phyloP scores from a whole-genome alignment of 2,797 vertebrate genomes.

The Moxostoma hubbsi region DNA sequence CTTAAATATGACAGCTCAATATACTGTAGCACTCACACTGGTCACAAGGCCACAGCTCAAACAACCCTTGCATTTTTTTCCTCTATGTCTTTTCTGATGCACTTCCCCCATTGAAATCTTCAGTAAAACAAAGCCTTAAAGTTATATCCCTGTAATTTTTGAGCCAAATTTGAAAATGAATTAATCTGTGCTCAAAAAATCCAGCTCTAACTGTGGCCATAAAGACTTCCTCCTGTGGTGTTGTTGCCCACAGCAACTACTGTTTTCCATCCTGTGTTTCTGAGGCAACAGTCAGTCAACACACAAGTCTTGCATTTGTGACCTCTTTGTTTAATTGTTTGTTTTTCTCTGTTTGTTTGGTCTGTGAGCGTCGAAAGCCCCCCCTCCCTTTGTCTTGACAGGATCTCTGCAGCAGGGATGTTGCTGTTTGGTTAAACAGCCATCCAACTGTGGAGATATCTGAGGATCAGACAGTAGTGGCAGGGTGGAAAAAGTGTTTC shows the following conservation, averaged over 20 bases:
- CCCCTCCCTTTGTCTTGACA: conserved; percentile 7
- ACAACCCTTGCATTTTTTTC: no score
- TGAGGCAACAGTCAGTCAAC: conserved; percentile 8
- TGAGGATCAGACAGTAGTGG: conserved; percentile 38
- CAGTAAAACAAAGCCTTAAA: no score
- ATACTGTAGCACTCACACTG: no score
- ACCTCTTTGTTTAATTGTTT: conserved; percentile 37
- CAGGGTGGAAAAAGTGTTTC: conserved; percentile 40
- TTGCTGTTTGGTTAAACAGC: conserved; percentile 44
- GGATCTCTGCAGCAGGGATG: conserved; percentile 21
- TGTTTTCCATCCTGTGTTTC: not conserved
- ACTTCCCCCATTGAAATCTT: no score
- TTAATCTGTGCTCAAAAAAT: no score
- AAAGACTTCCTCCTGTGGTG: no score
- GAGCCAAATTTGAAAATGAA: no score
- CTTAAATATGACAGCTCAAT: no score
- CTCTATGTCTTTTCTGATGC: no score
- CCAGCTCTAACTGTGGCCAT: no score
- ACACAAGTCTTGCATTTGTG: conserved; percentile 29
- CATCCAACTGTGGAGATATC: conserved; percentile 38
- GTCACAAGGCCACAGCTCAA: no score
- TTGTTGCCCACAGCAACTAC: not conserved
- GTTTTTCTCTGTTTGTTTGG: conserved; percentile 31
- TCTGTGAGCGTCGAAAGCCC: not conserved
- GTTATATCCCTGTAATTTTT: no score